Conservation (phyloP, 2,888 invertebrate genomes). For the Acrocera orbiculus region DNA sequence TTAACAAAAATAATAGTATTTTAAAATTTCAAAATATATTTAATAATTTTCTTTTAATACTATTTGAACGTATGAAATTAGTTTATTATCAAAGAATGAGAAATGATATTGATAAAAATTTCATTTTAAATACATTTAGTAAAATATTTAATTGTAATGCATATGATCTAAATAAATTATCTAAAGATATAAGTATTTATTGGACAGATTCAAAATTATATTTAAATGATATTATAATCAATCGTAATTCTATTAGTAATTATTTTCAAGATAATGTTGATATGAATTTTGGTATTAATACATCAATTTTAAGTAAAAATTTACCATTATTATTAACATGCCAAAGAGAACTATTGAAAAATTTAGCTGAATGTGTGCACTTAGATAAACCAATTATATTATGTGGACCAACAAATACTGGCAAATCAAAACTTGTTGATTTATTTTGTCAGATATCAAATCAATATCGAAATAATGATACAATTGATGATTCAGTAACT, state of each 20-base stretch:
- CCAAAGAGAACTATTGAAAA: conserved; percentile 54
- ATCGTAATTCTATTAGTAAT: conserved; percentile 24
- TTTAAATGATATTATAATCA: conserved; percentile 44
- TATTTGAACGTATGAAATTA: conserved; percentile 42
- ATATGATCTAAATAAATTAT: conserved; percentile 23
- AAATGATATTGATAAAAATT: conserved; percentile 53
- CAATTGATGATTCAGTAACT: conserved; percentile 31
- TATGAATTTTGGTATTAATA: conserved; percentile 19
- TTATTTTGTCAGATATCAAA: conserved; percentile 25
- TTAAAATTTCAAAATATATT: conserved; percentile 13
- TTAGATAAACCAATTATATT: conserved; percentile 82
- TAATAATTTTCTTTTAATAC: conserved; percentile 19
- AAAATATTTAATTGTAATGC: conserved; percentile 33
- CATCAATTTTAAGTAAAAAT: conserved; percentile 27
- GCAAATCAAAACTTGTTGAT: conserved; percentile 30
- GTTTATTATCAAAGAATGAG: conserved; percentile 81
- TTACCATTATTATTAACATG: conserved; percentile 34
- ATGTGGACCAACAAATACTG: conserved; percentile 28
- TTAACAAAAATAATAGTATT: conserved; percentile 11
- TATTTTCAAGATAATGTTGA: too few relatives aligned
- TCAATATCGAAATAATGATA: conserved; percentile 24
- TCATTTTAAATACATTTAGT: conserved; percentile 39
- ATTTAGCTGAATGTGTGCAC: conserved; percentile 67
- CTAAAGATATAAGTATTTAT: conserved; percentile 38
- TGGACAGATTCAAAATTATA: conserved; percentile 40